These are phyloP conservation scores for Poeciliopsis retropinna DNA, from an alignment of 2,113 vertebrate species.

Conservation along the genomic window DNA sequence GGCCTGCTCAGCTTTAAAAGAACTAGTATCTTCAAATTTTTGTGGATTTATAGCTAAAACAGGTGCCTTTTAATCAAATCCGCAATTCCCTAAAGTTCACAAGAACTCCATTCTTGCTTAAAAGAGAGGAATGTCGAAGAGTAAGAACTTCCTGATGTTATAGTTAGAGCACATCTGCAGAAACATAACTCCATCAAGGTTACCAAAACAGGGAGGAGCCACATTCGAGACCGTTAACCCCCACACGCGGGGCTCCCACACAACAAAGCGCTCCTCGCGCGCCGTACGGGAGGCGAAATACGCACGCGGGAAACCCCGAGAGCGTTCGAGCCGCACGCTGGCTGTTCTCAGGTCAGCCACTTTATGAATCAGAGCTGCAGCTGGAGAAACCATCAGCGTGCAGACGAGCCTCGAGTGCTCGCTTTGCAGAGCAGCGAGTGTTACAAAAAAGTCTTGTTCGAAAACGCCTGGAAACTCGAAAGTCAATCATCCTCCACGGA, in stretches of 20 bases:
- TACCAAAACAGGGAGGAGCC: slow-evolving; percentile 13
- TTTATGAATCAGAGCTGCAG: slow-evolving; percentile 50
- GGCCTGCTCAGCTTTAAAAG: background rate
- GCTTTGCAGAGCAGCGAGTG: slow-evolving; percentile 16
- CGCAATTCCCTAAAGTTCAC: background rate
- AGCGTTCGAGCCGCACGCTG: slow-evolving; percentile 12
- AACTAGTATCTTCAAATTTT: background rate
- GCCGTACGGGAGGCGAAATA: background rate
- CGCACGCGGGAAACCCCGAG: slow-evolving; percentile 6
- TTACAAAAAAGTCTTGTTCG: slow-evolving; percentile 10
- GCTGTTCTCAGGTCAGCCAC: slow-evolving; percentile 19
- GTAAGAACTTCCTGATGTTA: background rate
- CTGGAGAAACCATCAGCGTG: slow-evolving; percentile 56
- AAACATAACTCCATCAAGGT: slow-evolving; percentile 19
- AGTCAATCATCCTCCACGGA: slow-evolving; percentile 8
- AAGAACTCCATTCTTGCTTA: background rate
- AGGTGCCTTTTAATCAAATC: background rate
- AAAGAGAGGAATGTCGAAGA: background rate
- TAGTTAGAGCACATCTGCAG: background rate
- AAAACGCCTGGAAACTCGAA: slow-evolving; percentile 16
- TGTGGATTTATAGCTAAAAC: background rate
- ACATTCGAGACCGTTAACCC: slow-evolving; percentile 15
- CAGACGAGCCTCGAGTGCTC: slow-evolving; percentile 14
- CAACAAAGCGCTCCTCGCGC: slow-evolving; percentile 6
- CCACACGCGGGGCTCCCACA: slow-evolving; percentile 13